These are phyloP conservation scores for Mechanitis messenoides DNA, from an alignment of 2,888 invertebrate species.

Conservation along the genomic window DNA sequence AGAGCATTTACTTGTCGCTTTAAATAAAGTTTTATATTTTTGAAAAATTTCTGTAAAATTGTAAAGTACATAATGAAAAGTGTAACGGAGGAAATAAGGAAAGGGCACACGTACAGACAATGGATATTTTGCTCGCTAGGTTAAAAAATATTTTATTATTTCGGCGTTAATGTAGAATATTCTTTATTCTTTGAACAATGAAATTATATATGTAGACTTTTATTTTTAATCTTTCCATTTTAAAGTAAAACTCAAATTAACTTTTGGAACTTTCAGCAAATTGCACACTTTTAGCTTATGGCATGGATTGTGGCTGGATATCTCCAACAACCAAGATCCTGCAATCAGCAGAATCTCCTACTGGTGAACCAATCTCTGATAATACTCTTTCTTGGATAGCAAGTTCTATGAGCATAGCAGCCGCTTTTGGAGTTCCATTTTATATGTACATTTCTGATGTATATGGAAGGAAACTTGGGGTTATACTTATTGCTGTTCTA, in stretches of 20 bases:
- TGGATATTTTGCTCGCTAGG: slow-evolving; percentile 23
- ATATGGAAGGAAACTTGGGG: slow-evolving; percentile 59
- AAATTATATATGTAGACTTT: too few species aligned
- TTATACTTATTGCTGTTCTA: slow-evolving; percentile 61
- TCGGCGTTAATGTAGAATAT: background rate
- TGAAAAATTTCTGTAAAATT: slow-evolving; percentile 8
- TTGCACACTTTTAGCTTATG: slow-evolving; percentile 35
- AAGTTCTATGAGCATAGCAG: slow-evolving; percentile 54
- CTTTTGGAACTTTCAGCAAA: slow-evolving; percentile 18
- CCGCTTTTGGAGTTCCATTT: slow-evolving; percentile 48
- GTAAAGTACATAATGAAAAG: background rate
- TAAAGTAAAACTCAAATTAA: background rate
- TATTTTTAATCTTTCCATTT: too few species aligned
- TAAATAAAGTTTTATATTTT: too few species aligned
- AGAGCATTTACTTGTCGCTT: too few species aligned
- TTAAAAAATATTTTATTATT: slow-evolving; percentile 3
- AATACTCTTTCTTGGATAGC: slow-evolving; percentile 63
- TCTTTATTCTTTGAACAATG: too few species aligned
- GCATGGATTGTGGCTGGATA: slow-evolving; percentile 58
- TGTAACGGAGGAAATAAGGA: slow-evolving; percentile 12
- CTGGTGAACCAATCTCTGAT: slow-evolving; percentile 50
- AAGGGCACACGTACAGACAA: slow-evolving; percentile 22
- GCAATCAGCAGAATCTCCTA: slow-evolving; percentile 43
- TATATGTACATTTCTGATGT: slow-evolving; percentile 60
- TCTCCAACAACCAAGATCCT: slow-evolving; percentile 53